phyloP scores from a whole-genome alignment of 2,888 invertebrate species.

The Prenolepis imparis region DNA sequence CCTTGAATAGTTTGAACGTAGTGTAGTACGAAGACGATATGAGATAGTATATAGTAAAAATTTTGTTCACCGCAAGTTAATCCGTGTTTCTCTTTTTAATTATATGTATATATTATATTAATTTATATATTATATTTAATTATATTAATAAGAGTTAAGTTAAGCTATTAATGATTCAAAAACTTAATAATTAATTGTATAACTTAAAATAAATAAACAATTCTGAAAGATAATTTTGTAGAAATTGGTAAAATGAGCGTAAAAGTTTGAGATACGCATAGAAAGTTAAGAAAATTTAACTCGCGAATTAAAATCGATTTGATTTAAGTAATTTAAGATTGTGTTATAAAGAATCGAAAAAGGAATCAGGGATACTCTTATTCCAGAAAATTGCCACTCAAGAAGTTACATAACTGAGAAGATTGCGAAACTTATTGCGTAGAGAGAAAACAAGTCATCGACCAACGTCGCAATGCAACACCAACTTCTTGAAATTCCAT shows the following conservation, averaged over 20 bases:
- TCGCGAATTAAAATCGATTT: slow-evolving; percentile 4
- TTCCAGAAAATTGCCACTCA: slow-evolving; percentile 74
- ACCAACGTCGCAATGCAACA: slow-evolving; percentile 39
- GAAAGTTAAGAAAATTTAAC: slow-evolving; percentile 4
- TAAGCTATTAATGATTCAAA: too few species aligned
- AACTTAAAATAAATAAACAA: background rate
- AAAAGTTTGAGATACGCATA: background rate
- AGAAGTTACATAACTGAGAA: slow-evolving; percentile 73
- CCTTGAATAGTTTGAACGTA: background rate
- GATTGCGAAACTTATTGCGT: slow-evolving; percentile 76
- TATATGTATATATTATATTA: background rate
- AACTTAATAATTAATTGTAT: too few species aligned
- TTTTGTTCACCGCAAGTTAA: background rate
- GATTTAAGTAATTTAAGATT: slow-evolving; percentile 16
- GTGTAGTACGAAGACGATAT: background rate
- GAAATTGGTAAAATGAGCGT: background rate
- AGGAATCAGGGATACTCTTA: slow-evolving; percentile 22
- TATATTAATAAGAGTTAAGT: too few species aligned
- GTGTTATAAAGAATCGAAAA: slow-evolving; percentile 34
- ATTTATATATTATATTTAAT: too few species aligned
- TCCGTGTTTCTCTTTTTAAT: background rate
- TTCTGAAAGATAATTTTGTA: background rate
- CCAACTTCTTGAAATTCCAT: slow-evolving; percentile 42
- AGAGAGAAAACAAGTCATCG: slow-evolving; percentile 67
- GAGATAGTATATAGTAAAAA: background rate